Conservation (phyloP, 1,140 invertebrate genomes). For the Pseudomyrmex dendroicus region DNA sequence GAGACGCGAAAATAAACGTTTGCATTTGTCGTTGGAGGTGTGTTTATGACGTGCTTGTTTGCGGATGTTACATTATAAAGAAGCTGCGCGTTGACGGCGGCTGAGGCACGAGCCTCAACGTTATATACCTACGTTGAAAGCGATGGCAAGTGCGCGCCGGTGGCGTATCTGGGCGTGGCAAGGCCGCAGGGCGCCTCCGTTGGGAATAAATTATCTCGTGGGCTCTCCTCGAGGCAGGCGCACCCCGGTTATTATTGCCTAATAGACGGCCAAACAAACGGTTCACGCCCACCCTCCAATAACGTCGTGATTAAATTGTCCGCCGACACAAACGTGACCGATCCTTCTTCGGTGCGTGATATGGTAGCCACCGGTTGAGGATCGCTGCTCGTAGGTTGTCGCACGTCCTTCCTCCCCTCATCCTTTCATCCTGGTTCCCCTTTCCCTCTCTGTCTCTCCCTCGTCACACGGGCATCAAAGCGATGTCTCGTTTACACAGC, state of each 20-base stretch:
- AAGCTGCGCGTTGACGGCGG: conserved; percentile 73
- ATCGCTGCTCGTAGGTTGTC: background rate
- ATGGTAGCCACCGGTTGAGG: conserved; percentile 11
- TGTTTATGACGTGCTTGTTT: conserved; percentile 82
- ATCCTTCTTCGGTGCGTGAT: background rate
- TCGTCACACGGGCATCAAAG: conserved; percentile 71
- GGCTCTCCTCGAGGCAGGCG: conserved; percentile 68
- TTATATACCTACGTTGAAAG: conserved; percentile 14
- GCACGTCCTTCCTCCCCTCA: conserved; percentile 2
- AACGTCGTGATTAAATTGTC: conserved; percentile 78
- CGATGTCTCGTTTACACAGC: conserved; percentile 70
- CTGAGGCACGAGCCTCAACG: conserved; percentile 44
- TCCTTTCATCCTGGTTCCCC: background rate
- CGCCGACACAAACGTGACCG: conserved; percentile 52
- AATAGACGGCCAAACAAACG: conserved; percentile 82
- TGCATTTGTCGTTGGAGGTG: conserved; percentile 77
- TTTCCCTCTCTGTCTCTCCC: conserved; percentile 29
- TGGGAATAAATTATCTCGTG: conserved; percentile 82
- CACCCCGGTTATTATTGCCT: conserved; percentile 82
- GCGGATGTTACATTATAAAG: conserved; percentile 82
- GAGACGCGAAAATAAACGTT: conserved; percentile 74
- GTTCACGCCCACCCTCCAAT: conserved; percentile 80
- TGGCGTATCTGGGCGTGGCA: conserved; percentile 82
- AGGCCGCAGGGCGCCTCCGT: conserved; percentile 81
- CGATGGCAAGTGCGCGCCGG: conserved; percentile 43